Evolutionary conservation across 2,113 vertebrate genomes (phyloP).

Genomic region (Cacatua alba): DNA sequence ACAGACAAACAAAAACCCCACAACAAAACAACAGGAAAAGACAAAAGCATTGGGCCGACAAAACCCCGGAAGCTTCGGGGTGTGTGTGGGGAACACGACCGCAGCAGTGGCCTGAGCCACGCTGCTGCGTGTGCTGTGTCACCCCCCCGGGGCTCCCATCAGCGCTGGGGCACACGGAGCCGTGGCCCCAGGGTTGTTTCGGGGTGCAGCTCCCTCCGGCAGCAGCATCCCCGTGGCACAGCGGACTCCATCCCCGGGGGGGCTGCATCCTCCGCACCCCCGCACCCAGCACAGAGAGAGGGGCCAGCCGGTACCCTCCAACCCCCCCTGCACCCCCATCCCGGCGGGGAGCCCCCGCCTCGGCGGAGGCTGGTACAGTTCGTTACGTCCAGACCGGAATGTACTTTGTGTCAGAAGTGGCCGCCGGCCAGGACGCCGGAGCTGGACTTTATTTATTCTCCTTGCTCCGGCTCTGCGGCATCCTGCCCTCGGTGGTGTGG

Average conservation of each 20-base stretch:
- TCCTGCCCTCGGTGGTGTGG: constrained; percentile 54
- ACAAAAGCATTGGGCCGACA: too few species aligned
- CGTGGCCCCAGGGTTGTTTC: not conserved
- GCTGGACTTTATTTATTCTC: constrained; percentile 77
- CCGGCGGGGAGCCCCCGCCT: not conserved
- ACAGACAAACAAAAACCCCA: too few species aligned
- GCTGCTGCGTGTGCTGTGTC: not conserved
- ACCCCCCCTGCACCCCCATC: fast-evolving
- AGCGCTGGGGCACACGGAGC: not conserved
- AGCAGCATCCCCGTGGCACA: not conserved
- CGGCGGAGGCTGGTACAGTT: constrained; percentile 76
- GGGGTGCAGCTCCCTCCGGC: not conserved
- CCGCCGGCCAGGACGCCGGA: constrained; percentile 70
- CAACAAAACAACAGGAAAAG: too few species aligned
- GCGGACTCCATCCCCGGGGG: not conserved
- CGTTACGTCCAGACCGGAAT: constrained; percentile 79
- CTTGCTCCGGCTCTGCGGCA: constrained; percentile 44
- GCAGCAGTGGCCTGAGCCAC: not conserved
- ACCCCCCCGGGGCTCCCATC: not conserved
- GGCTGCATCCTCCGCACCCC: fast-evolving
- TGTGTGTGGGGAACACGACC: not conserved
- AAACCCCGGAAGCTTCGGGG: not conserved
- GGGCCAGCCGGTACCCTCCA: not conserved
- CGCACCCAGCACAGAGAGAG: not conserved
- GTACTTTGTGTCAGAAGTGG: constrained; percentile 81